These are phyloP conservation scores for Homalodisca vitripennis DNA, from an alignment of 1,140 invertebrate genomes.

Conservation along the genomic window DNA sequence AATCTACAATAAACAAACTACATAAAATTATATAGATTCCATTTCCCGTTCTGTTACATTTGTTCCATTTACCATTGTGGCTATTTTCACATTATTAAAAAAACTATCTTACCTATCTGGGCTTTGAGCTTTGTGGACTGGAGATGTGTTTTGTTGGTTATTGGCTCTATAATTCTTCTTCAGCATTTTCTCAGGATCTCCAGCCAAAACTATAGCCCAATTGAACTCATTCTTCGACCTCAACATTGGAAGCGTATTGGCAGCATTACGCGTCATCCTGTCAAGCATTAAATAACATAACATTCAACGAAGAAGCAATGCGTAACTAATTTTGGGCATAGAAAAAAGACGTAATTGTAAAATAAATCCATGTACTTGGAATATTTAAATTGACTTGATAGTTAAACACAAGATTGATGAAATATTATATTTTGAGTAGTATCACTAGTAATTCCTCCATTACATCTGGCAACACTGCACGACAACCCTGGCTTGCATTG, in stretches of 20 bases:
- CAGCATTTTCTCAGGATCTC: slow-evolving; percentile 41
- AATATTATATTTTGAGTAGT: too few relatives aligned
- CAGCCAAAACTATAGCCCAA: slow-evolving; percentile 41
- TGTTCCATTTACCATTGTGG: background rate
- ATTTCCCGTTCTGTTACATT: background rate
- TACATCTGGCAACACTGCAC: too few relatives aligned
- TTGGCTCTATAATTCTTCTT: slow-evolving; percentile 4
- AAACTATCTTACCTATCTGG: background rate
- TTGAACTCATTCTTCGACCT: slow-evolving; percentile 39
- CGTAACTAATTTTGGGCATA: background rate
- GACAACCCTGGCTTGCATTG: too few relatives aligned
- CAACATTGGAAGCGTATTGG: slow-evolving; percentile 9
- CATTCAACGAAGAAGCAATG: too few relatives aligned
- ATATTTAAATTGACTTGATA: too few relatives aligned
- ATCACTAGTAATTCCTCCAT: too few relatives aligned
- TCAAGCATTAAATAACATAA: background rate
- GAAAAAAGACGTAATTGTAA: background rate
- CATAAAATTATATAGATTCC: background rate
- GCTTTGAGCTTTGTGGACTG: background rate
- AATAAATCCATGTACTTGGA: slow-evolving; percentile 23
- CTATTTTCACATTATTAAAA: background rate
- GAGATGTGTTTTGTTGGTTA: background rate
- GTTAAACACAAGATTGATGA: too few relatives aligned
- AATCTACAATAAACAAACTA: background rate
- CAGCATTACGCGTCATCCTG: slow-evolving; percentile 34